Base-by-base conservation (phyloP, 2,113 vertebrate genomes). In the Naja naja region DNA sequence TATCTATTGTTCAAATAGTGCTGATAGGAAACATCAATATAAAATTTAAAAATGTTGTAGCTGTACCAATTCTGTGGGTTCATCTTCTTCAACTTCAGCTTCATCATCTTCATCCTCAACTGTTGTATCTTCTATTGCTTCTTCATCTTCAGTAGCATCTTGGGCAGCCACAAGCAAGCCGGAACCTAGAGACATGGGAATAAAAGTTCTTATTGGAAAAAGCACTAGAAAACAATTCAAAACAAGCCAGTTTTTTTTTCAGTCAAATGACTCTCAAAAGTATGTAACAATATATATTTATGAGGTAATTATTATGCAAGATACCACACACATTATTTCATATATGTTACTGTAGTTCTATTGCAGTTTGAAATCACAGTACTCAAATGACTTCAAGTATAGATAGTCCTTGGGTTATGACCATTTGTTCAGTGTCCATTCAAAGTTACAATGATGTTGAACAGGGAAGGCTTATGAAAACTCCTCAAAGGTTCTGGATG, bases 31-130 rank as follows among this genome's bases (percentile, higher is more conserved):
- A 39, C n/a, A 93, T 90, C 39, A 60, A 10, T 18, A 30, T 53
- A 4, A 20, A 64, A 93, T 18, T 53, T 22, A 43, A 27, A 52
- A 53, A 16, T 43, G 0, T 55, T 90, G n/a, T 91, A 93, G 39
- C 95, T 95, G 97, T 98, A 99, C 99, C 97, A 99, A 94, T 94
- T 99, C 99, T 60, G 98, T 98, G 9, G 98, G 98, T 4, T 99
- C 99, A 91, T 99, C 99, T 91, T 99, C 99, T 95, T 99, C 99
- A 60, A 99, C 99, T 93, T 99, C 99, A 4, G 98, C 99, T 97
- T 99, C 99, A 92, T 99, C 99, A 91, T 99, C 99, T 95, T 99
- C 99, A 93, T 99, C 99, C 96, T 99, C 99, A 23, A 99, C 98
- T 30, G 98, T 93, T 4, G 98, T 98, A 49, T 99, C 99, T 88